Evolutionary conservation across 2,797 vertebrate genomes (phyloP).

Genomic region (Limnodromus scolopaceus): DNA sequence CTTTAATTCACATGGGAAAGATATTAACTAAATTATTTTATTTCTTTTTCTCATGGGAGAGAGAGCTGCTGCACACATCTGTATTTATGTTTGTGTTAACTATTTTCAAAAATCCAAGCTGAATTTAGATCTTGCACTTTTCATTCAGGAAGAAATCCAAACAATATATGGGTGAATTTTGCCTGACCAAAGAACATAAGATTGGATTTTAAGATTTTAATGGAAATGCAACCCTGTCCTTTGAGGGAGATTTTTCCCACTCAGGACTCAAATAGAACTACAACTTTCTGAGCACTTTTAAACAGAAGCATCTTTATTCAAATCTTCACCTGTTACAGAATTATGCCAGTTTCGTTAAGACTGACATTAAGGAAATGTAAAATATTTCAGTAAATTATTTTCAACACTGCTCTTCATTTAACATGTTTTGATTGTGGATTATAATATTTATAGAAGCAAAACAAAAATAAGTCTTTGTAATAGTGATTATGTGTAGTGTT

Average conservation of each 20-base stretch:
- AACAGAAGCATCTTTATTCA: not conserved
- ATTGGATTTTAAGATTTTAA: not conserved
- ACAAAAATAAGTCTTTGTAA: not conserved
- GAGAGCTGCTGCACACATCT: not conserved
- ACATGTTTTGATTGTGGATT: not conserved
- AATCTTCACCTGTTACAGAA: not conserved
- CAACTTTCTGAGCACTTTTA: not conserved
- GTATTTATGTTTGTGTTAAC: not conserved
- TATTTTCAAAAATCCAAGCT: not conserved
- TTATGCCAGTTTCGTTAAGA: not conserved
- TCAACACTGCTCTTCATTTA: not conserved
- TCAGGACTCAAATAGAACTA: not conserved
- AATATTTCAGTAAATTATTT: not conserved
- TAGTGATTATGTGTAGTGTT: not conserved
- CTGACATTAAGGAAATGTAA: not conserved
- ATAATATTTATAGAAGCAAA: not conserved
- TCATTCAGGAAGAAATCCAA: slow-evolving; percentile 12
- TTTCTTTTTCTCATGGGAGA: slow-evolving; percentile 45
- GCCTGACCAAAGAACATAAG: not conserved
- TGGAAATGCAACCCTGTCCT: not conserved
- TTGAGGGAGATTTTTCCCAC: not conserved
- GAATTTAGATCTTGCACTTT: not conserved
- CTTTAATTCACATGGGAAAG: slow-evolving; percentile 32
- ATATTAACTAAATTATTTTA: not conserved
- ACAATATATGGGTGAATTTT: not conserved